These are phyloP conservation scores for Ptychodera flava DNA, from an alignment of 35 echinoderm and acorn worm genomes.

Conservation along the genomic window DNA sequence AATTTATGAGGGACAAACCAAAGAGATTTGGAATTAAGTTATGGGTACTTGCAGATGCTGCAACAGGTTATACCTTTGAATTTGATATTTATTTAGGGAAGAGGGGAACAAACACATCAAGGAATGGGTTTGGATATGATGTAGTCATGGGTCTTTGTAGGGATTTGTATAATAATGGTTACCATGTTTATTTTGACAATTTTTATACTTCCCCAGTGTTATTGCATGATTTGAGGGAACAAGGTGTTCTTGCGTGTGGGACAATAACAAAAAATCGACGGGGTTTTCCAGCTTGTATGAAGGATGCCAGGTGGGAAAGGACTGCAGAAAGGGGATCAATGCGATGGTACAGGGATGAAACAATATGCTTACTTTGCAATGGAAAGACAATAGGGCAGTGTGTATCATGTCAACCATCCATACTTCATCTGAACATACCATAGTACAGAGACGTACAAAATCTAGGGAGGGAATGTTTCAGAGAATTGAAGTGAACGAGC, in stretches of 20 bases:
- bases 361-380: neutral
- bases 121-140: neutral
- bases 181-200: neutral
- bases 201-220: neutral
- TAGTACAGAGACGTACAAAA: neutral
- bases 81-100: constrained; percentile 29
- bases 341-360: neutral
- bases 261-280: neutral
- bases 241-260: neutral
- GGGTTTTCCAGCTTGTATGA: neutral
- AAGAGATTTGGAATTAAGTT: constrained; percentile 29
- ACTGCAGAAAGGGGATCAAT: neutral
- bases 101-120: neutral
- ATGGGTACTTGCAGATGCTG: constrained; percentile 25
- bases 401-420: neutral
- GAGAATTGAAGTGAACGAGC: neutral
- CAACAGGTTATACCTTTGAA: constrained; percentile 26
- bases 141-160: neutral
- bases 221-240: neutral
- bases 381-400: neutral
- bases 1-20: constrained; percentile 36
- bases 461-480: neutral
- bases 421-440: neutral
- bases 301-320: neutral
- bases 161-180: neutral